Conservation (phyloP, 2,113 vertebrate species). For the Brachypodius melanocephalos region DNA sequence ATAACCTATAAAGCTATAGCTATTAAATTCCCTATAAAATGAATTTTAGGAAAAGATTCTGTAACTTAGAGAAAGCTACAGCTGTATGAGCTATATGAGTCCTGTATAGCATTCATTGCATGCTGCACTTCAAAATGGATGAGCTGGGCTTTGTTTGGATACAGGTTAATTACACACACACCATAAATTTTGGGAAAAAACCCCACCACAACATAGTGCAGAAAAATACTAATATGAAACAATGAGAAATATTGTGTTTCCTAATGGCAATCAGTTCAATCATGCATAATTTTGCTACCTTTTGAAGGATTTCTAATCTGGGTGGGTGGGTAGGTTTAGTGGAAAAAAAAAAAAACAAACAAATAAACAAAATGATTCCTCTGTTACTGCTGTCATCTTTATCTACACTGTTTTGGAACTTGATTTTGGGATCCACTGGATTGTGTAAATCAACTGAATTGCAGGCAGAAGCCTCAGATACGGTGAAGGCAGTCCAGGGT, state of each 20-base stretch:
- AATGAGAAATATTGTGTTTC: background rate
- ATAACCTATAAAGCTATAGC: background rate
- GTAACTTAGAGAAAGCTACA: background rate
- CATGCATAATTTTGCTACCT: background rate
- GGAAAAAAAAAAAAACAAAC: fast-evolving
- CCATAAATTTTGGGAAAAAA: background rate
- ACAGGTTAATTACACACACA: fast-evolving
- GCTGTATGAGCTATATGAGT: background rate
- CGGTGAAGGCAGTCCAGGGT: background rate
- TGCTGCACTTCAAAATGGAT: background rate
- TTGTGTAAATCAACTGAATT: background rate
- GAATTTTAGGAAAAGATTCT: background rate
- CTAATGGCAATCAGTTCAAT: background rate
- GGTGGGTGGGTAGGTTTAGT: background rate
- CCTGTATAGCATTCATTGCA: background rate
- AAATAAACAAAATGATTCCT: background rate
- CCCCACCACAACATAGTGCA: fast-evolving
- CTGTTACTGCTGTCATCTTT: background rate
- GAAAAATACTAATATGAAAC: background rate
- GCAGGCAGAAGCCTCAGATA: background rate
- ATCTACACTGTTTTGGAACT: background rate
- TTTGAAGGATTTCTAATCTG: background rate
- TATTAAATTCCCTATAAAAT: background rate
- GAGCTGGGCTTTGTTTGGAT: background rate
- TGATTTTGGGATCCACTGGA: background rate